Conservation (phyloP, 2,888 invertebrate genomes). For the Sericinus montela region DNA sequence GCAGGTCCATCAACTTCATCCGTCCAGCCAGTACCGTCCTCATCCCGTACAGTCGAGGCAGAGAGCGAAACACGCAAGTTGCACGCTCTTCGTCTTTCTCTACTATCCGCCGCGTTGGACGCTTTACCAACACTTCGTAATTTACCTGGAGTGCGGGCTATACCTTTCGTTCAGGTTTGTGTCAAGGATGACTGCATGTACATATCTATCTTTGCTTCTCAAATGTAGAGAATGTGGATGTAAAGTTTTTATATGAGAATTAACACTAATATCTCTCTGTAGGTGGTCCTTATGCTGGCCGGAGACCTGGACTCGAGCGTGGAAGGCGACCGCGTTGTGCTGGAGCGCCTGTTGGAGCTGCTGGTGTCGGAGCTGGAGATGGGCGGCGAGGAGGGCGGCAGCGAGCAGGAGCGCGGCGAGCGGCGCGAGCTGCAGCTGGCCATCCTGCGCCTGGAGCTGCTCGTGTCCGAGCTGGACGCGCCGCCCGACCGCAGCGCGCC, state of each 20-base stretch:
- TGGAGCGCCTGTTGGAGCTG: conserved; percentile 86
- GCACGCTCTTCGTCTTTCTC: conserved; percentile 83
- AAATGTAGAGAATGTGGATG: too few relatives aligned
- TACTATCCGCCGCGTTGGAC: conserved; percentile 87
- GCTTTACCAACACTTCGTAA: conserved; percentile 87
- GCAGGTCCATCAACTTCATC: conserved; percentile 60
- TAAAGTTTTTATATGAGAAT: too few relatives aligned
- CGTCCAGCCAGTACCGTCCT: conserved; percentile 50
- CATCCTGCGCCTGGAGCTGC: conserved; percentile 86
- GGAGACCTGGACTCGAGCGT: conserved; percentile 92
- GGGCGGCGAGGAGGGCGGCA: conserved; percentile 57
- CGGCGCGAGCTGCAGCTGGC: conserved; percentile 92
- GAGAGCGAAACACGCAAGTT: conserved; percentile 76
- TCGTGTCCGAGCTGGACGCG: conserved; percentile 86
- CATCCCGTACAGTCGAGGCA: conserved; percentile 55
- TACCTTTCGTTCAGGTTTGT: conserved; percentile 95
- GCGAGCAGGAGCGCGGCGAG: conserved; percentile 77
- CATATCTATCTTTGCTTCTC: too few relatives aligned
- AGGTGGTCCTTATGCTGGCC: conserved; percentile 93
- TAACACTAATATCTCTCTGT: not conserved
- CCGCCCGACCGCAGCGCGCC: conserved; percentile 58
- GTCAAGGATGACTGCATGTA: too few relatives aligned
- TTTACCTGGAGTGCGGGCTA: conserved; percentile 90
- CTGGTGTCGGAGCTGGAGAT: conserved; percentile 86
- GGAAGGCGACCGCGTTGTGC: conserved; percentile 87